Evolutionary conservation across 2,888 invertebrate genomes (phyloP).

Genomic region (Idaea dimidiata): DNA sequence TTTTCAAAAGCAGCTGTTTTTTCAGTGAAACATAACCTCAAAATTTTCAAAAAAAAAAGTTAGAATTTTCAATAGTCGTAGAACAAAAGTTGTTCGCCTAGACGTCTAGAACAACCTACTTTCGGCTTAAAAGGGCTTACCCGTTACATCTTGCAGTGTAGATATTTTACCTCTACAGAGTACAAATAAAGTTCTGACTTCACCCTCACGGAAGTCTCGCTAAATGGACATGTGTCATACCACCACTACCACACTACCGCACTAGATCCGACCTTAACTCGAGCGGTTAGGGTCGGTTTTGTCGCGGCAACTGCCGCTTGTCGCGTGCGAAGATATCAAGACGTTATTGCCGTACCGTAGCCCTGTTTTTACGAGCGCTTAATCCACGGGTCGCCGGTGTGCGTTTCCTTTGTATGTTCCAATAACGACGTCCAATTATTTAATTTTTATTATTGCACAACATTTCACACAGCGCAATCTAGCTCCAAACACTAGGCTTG

Average conservation of each 20-base stretch:
- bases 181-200: slow-evolving; percentile 10
- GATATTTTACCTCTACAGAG: not conserved
- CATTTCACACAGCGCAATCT: no score
- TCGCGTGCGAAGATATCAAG: slow-evolving; percentile 58
- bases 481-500: no score
- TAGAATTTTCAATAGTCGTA: no score
- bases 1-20: no score
- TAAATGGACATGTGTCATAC: slow-evolving; percentile 21
- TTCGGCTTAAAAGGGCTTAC: no score
- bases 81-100: no score
- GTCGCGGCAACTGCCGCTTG: slow-evolving; percentile 17
- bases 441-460: no score
- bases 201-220: slow-evolving; percentile 10
- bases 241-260: not conserved
- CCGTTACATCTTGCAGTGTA: no score
- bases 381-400: slow-evolving; percentile 58
- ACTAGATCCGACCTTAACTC: not conserved
- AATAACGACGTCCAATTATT: no score
- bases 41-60: no score
- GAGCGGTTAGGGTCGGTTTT: not conserved
- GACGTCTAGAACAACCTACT: no score
- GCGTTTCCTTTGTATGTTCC: slow-evolving; percentile 37
- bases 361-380: slow-evolving; percentile 72
- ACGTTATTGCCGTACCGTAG: slow-evolving; percentile 68
- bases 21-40: no score